phyloP scores from a whole-genome alignment of 2,797 vertebrate species.

The Microctenopoma stevenorrisi region DNA sequence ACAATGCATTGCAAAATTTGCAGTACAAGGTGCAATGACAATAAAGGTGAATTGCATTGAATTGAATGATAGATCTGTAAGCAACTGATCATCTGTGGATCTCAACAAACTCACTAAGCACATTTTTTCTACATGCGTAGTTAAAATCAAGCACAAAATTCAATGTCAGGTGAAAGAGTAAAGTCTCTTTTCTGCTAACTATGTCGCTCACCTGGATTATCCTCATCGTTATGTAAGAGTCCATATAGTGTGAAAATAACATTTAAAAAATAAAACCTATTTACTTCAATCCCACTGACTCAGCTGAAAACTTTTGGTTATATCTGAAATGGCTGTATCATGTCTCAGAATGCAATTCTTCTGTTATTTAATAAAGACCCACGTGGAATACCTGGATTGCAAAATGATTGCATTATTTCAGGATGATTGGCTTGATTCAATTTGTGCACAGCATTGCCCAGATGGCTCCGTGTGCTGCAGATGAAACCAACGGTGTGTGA shows the following conservation, averaged over 20 bases:
- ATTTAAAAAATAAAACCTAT: constrained; percentile 20
- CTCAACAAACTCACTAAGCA: too few relatives aligned
- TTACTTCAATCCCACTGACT: background rate
- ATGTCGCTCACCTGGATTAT: background rate
- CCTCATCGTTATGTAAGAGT: background rate
- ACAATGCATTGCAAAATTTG: too few relatives aligned
- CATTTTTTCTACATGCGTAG: background rate
- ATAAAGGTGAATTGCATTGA: too few relatives aligned
- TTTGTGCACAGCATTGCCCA: constrained; percentile 52
- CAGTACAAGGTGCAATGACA: too few relatives aligned
- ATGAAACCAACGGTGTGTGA: constrained; percentile 29
- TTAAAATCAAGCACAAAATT: background rate
- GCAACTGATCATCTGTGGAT: background rate
- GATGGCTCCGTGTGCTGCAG: constrained; percentile 36
- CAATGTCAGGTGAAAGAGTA: too few relatives aligned
- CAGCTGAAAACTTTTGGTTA: constrained; percentile 29
- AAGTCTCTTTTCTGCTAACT: background rate
- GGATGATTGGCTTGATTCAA: constrained; percentile 64
- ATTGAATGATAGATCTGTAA: background rate
- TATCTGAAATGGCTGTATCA: constrained; percentile 42
- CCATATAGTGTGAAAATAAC: constrained; percentile 11
- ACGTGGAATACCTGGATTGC: constrained; percentile 52
- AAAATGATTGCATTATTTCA: constrained; percentile 64
- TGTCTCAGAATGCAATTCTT: constrained; percentile 36
- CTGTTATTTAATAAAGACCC: constrained; percentile 43